phyloP scores from a whole-genome alignment of 2,888 invertebrate species.

The Baccha elongata region DNA sequence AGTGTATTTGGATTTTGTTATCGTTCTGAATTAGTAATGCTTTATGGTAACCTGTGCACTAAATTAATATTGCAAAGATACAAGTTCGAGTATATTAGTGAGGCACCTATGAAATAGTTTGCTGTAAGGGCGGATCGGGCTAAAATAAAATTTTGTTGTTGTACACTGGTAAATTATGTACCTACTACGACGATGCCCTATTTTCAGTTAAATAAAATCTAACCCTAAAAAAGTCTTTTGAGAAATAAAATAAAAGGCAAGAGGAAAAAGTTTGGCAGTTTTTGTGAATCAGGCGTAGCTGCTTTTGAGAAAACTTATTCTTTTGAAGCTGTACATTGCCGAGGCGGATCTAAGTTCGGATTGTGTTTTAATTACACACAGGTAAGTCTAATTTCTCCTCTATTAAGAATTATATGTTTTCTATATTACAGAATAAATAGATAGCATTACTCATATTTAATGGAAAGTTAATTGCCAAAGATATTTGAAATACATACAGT shows the following conservation, averaged over 20 bases:
- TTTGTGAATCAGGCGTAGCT: neutral
- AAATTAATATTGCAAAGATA: conserved; percentile 54
- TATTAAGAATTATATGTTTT: too few relatives aligned
- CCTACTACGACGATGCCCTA: conserved; percentile 46
- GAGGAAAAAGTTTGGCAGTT: neutral
- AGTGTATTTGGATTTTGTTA: conserved; percentile 61
- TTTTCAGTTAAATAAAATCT: conserved; percentile 49
- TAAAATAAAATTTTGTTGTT: conserved; percentile 28
- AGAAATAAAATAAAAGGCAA: neutral
- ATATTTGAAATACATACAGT: too few relatives aligned
- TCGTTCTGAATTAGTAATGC: conserved; percentile 62
- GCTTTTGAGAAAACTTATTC: neutral
- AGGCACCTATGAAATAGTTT: conserved; percentile 9
- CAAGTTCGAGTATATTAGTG: conserved; percentile 3
- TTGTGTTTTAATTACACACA: conserved; percentile 34
- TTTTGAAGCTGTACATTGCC: neutral
- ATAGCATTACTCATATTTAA: too few relatives aligned
- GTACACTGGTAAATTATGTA: conserved; percentile 10
- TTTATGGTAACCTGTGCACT: conserved; percentile 41
- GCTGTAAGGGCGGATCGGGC: conserved; percentile 39
- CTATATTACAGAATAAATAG: too few relatives aligned
- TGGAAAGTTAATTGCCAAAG: too few relatives aligned
- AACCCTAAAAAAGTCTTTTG: conserved; percentile 28
- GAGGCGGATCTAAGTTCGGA: conserved; percentile 18
- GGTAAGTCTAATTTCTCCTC: conserved; percentile 41